Percentiles rank a stretch among this genome's conserved stretches.
Evolutionary conservation across 2,888 invertebrate species (phyloP).

Genomic region (Ichneumon xanthorius): DNA sequence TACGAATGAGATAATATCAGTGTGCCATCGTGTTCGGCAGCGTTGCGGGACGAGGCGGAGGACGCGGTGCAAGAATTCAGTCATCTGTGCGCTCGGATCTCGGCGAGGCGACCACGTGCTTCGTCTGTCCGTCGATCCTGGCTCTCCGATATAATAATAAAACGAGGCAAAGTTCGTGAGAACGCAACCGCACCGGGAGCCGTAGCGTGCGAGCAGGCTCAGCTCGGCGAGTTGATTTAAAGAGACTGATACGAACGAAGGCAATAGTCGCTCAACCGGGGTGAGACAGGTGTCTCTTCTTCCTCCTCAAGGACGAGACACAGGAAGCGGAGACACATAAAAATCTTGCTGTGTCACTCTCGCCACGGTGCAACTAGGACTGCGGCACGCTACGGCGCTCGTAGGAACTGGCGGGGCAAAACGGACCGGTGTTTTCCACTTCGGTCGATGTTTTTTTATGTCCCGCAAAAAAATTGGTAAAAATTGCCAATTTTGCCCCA

Average conservation of each 20-base stretch:
- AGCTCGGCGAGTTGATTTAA: constrained; percentile 57
- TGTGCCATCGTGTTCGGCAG: not conserved
- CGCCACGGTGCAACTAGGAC: not conserved
- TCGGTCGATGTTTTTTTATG: no score
- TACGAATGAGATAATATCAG: not conserved
- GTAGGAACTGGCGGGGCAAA: not conserved
- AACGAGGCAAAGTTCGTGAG: constrained; percentile 57
- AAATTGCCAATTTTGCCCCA: no score
- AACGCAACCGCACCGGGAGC: constrained; percentile 48
- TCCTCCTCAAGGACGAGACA: constrained; percentile 52
- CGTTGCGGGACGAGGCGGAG: not conserved
- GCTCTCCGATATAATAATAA: constrained; percentile 48
- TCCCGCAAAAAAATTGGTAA: no score
- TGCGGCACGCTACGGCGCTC: not conserved
- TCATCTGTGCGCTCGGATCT: constrained; percentile 14
- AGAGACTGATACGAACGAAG: constrained; percentile 60
- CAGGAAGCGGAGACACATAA: constrained; percentile 35
- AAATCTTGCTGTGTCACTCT: constrained; percentile 30
- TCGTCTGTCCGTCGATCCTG: constrained; percentile 24
- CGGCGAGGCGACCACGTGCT: constrained; percentile 36
- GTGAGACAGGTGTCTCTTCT: constrained; percentile 50
- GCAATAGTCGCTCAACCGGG: constrained; percentile 50
- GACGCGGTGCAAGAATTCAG: not conserved
- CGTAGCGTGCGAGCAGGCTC: constrained; percentile 18
- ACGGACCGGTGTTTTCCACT: not conserved